phyloP scores from a whole-genome alignment of 1,140 invertebrate genomes.

The Drosophila biarmipes region DNA sequence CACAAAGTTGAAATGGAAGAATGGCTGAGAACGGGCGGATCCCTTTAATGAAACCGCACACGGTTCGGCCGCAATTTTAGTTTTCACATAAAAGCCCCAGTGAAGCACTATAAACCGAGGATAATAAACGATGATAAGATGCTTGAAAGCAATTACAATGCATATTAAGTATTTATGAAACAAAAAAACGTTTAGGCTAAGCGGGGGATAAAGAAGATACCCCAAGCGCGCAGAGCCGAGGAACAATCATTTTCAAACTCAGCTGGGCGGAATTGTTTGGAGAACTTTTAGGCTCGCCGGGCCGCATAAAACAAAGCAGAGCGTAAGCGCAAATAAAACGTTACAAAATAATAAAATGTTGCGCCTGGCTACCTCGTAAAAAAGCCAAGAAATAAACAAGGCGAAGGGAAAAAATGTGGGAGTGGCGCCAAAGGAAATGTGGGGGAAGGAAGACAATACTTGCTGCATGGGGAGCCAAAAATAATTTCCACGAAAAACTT shows the following conservation, averaged over 20 bases:
- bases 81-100: slow-evolving; percentile 28
- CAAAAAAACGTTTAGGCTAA: slow-evolving; percentile 72
- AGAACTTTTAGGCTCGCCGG: slow-evolving; percentile 52
- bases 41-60: slow-evolving; percentile 43
- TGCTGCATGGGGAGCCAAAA: slow-evolving; percentile 55
- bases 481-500: slow-evolving; percentile 48
- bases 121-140: slow-evolving; percentile 60
- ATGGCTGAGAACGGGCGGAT: slow-evolving; percentile 7
- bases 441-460: slow-evolving; percentile 27
- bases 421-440: slow-evolving; percentile 28
- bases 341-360: slow-evolving; percentile 76
- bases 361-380: slow-evolving; percentile 42
- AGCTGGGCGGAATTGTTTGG: slow-evolving; percentile 22
- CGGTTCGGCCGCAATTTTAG: slow-evolving; percentile 42
- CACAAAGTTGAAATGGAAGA: slow-evolving; percentile 43
- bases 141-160: slow-evolving; percentile 71
- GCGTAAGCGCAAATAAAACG: slow-evolving; percentile 76
- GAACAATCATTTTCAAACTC: slow-evolving; percentile 60
- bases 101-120: slow-evolving; percentile 26
- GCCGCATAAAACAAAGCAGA: slow-evolving; percentile 49
- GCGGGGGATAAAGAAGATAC: slow-evolving; percentile 12
- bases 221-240: slow-evolving; percentile 21
- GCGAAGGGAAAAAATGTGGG: slow-evolving; percentile 5
- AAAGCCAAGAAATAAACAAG: slow-evolving; percentile 59
- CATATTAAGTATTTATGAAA: slow-evolving; percentile 80